A percentile compares a stretch with the other conserved stretches of the same genome.
Evolutionary conservation across 2,113 vertebrate species (phyloP).

Genomic region (Micronycteris hirsuta): DNA sequence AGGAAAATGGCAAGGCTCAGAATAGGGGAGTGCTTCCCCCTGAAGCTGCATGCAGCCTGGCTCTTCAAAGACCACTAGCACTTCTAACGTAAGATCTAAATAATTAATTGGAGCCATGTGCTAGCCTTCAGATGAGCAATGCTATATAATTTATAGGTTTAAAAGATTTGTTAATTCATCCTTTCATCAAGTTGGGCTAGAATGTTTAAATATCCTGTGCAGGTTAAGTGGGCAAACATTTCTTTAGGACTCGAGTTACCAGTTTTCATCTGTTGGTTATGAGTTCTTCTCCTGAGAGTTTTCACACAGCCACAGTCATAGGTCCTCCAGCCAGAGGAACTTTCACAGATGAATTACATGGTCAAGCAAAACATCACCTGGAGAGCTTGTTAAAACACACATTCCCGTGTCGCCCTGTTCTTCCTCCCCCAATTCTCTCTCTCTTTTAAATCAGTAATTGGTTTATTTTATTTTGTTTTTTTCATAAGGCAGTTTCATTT

Average conservation of each 20-base stretch:
- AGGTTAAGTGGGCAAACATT: not conserved
- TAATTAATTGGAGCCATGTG: not conserved
- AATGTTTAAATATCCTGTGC: not conserved
- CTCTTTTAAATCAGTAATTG: too few species aligned
- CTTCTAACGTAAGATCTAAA: not conserved
- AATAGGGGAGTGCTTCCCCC: not conserved
- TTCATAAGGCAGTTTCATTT: too few species aligned
- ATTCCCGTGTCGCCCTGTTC: not conserved
- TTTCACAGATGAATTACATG: not conserved
- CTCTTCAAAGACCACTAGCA: not conserved
- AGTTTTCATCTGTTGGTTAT: not conserved
- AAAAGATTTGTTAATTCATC: not conserved
- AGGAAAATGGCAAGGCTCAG: not conserved
- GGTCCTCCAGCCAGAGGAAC: not conserved
- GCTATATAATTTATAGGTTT: not conserved
- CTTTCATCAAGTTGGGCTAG: not conserved
- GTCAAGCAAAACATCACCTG: not conserved
- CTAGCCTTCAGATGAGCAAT: not conserved
- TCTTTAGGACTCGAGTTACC: not conserved
- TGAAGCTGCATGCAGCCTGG: not conserved
- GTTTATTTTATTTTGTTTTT: too few species aligned
- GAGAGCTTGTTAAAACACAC: not conserved
- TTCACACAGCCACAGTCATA: not conserved
- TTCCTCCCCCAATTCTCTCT: not conserved
- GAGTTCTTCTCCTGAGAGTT: not conserved